A percentile compares a stretch with the other conserved stretches of the same genome.
Conservation (phyloP, 1,140 invertebrate genomes). For the Epicauta chinensis region DNA sequence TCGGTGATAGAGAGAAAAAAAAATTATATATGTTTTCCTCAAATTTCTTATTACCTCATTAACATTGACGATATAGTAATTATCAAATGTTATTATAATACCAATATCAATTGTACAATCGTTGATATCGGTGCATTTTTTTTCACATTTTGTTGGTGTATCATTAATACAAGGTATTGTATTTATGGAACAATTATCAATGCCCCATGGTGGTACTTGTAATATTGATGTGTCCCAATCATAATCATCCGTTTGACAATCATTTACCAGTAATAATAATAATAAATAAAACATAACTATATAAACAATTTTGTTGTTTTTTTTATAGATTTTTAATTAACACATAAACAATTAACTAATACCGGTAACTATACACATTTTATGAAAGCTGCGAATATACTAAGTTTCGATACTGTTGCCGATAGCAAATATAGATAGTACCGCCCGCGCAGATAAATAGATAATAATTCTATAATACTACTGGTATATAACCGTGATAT, state of each 20-base stretch:
- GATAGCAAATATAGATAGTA: constrained; percentile 17
- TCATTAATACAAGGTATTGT: not conserved
- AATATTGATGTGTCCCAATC: constrained; percentile 2
- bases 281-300: not conserved
- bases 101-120: constrained; percentile 29
- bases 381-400: constrained; percentile 16
- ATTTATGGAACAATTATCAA: not conserved
- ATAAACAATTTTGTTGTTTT: not conserved
- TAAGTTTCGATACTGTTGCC: constrained; percentile 13
- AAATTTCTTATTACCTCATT: constrained; percentile 26
- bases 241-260: not conserved
- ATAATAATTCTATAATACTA: constrained; percentile 13
- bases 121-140: constrained; percentile 10
- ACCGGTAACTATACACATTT: constrained; percentile 11
- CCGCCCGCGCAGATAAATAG: constrained; percentile 17
- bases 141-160: not conserved
- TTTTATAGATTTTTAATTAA: too few species aligned
- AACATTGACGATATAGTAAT: constrained; percentile 32
- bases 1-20: too few species aligned
- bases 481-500: constrained; percentile 7
- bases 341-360: constrained; percentile 1
- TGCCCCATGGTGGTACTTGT: constrained; percentile 1
- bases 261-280: not conserved
- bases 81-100: constrained; percentile 28
- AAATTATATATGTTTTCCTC: too few species aligned